Conservation (phyloP, 2,888 invertebrate species). For the Fragum whitleyi region DNA sequence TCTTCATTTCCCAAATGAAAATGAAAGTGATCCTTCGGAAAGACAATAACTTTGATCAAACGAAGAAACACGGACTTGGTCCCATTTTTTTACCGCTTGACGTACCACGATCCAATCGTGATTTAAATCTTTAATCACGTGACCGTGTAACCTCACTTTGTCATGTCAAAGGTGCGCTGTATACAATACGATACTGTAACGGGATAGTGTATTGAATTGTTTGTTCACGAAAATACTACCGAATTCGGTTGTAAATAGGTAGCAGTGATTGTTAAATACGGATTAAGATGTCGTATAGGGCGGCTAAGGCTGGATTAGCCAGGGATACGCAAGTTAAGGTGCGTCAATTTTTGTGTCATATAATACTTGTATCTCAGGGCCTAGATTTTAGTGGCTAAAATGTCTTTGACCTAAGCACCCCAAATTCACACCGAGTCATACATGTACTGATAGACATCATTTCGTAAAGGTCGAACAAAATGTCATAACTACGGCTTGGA, state of each 20-base stretch:
- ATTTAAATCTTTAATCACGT: slow-evolving; percentile 9
- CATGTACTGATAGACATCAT: background rate
- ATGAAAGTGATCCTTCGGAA: too few species aligned
- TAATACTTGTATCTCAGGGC: too few species aligned
- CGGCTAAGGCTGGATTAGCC: slow-evolving; percentile 96
- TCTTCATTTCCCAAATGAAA: too few species aligned
- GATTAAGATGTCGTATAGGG: slow-evolving; percentile 86
- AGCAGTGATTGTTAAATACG: background rate
- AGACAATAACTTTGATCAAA: background rate
- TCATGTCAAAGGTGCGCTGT: slow-evolving; percentile 17
- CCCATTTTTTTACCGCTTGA: background rate
- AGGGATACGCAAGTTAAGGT: slow-evolving; percentile 98
- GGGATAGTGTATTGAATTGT: slow-evolving; percentile 6
- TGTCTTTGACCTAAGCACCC: too few species aligned
- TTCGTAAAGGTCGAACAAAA: background rate
- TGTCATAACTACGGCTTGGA: too few species aligned
- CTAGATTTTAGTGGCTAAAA: too few species aligned
- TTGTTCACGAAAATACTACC: slow-evolving; percentile 8
- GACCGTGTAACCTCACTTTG: slow-evolving; percentile 14
- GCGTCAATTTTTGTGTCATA: slow-evolving; percentile 82
- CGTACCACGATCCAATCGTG: too few species aligned
- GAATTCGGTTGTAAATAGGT: background rate
- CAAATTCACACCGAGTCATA: background rate
- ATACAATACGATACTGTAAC: slow-evolving; percentile 10
- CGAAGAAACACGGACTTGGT: background rate